phyloP scores from a whole-genome alignment of 2,797 vertebrate genomes.

The Gephyroberyx darwinii region DNA sequence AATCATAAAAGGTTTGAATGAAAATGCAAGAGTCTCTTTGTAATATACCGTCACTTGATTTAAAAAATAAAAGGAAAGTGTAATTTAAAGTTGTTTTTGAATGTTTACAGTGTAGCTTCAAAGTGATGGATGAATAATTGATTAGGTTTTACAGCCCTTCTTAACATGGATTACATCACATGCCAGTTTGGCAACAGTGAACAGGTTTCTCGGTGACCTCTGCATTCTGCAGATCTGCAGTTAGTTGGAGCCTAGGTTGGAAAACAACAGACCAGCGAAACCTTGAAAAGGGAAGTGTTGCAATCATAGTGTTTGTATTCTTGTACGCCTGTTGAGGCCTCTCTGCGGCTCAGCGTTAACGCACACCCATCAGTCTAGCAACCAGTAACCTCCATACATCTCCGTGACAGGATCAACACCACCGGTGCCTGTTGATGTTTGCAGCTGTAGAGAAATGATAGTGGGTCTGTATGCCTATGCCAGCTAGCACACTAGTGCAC shows the following conservation, averaged over 20 bases:
- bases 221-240: slow-evolving; percentile 39
- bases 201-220: slow-evolving; percentile 48
- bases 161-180: slow-evolving; percentile 49
- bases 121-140: slow-evolving; percentile 9
- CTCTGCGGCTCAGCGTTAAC: slow-evolving; percentile 34
- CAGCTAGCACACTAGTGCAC: slow-evolving; percentile 16
- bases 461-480: slow-evolving; percentile 18
- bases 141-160: slow-evolving; percentile 40
- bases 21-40: no score
- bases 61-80: not conserved
- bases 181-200: slow-evolving; percentile 21
- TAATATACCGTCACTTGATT: not conserved
- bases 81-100: not conserved
- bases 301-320: slow-evolving; percentile 66
- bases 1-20: no score
- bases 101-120: slow-evolving; percentile 9
- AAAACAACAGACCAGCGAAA: slow-evolving; percentile 64
- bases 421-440: slow-evolving; percentile 48
- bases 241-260: slow-evolving; percentile 22
- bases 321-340: slow-evolving; percentile 57
- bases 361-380: slow-evolving; percentile 25
- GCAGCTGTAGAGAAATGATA: slow-evolving; percentile 38
- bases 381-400: slow-evolving; percentile 16
- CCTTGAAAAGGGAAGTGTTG: slow-evolving; percentile 78
- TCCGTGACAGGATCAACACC: slow-evolving; percentile 33